These are phyloP conservation scores for Thripadectes ignobilis DNA, from an alignment of 2,797 vertebrate genomes.

Conservation along the genomic window DNA sequence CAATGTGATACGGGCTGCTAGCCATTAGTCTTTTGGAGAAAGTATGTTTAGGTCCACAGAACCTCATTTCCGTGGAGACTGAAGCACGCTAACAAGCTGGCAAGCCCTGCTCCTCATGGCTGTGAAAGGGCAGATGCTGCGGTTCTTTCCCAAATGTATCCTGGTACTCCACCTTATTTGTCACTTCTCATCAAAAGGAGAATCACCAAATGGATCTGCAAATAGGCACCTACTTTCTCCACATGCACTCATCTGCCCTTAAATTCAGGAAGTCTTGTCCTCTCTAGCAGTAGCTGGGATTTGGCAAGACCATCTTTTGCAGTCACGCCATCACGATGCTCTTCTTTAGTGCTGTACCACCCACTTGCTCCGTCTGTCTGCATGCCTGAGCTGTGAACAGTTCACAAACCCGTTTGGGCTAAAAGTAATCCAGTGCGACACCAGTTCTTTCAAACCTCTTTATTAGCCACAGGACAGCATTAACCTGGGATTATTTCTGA, in stretches of 20 bases:
- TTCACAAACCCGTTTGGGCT: neutral
- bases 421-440: neutral
- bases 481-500: neutral
- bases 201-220: neutral
- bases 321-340: neutral
- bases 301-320: neutral
- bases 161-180: neutral
- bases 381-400: neutral
- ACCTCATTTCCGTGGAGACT: accelerated
- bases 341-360: neutral
- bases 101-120: accelerated
- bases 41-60: neutral
- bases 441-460: neutral
- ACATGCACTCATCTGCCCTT: accelerated
- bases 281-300: neutral
- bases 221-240: neutral
- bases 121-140: neutral
- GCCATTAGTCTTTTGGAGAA: neutral
- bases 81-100: accelerated
- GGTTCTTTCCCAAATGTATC: neutral
- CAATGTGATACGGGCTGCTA: accelerated
- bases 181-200: neutral
- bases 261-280: neutral
- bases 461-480: neutral
- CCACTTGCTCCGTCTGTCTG: accelerated